A percentile compares a stretch with the other conserved stretches of the same genome.
Conservation (phyloP, 2,888 invertebrate species). For the Heliconius sara region DNA sequence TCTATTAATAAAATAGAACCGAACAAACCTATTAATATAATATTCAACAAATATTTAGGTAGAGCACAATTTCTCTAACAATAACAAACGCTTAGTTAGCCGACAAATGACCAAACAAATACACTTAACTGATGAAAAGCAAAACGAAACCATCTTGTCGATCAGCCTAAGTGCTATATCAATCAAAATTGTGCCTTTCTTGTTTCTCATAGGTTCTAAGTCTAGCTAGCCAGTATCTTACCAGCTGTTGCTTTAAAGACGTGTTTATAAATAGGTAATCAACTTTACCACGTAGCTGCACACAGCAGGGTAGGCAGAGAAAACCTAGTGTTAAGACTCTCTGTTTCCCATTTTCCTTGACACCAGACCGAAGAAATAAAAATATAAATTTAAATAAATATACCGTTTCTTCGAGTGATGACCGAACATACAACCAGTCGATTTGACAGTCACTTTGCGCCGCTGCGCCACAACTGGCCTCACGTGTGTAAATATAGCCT, state of each 20-base stretch:
- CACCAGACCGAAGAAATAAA: too few relatives aligned
- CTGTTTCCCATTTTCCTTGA: too few relatives aligned
- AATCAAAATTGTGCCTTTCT: conserved; percentile 20
- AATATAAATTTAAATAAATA: too few relatives aligned
- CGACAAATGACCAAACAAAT: conserved; percentile 25
- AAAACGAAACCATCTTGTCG: conserved; percentile 22
- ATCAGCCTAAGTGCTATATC: background rate
- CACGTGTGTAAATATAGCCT: conserved; percentile 56
- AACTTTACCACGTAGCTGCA: too few relatives aligned
- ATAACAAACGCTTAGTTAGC: conserved; percentile 10
- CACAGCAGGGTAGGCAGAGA: too few relatives aligned
- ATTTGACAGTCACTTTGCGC: too few relatives aligned
- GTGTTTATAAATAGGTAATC: conserved; percentile 52
- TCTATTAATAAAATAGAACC: background rate
- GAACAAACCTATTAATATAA: background rate
- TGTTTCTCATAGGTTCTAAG: conserved; percentile 15
- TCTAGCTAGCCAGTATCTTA: conserved; percentile 5
- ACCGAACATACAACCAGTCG: too few relatives aligned
- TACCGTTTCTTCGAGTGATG: too few relatives aligned
- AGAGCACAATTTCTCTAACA: conserved; percentile 1
- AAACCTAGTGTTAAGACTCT: too few relatives aligned
- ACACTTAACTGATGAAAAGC: conserved; percentile 35
- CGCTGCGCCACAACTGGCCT: too few relatives aligned
- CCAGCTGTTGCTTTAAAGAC: conserved; percentile 14
- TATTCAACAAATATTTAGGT: conserved; percentile 10